Base-by-base conservation (phyloP, 2,888 invertebrate species). In the Actias luna region DNA sequence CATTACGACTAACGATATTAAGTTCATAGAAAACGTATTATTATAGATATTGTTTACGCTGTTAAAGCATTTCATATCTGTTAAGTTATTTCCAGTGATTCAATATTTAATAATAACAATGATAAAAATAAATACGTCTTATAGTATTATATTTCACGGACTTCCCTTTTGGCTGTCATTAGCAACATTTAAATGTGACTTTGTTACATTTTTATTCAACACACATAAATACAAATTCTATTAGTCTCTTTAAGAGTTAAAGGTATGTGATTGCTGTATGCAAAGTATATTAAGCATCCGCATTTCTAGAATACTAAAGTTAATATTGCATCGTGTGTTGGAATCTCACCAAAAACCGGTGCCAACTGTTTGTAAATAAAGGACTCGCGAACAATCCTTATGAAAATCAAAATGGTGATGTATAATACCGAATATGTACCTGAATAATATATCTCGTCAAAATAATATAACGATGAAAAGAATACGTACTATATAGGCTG, bases 311-410 rank as follows among this genome's bases (percentile, higher is more conserved):
- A 71, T 72, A 68, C 70, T 65, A 68, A 65, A 63, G 62, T 62
- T 25, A 57, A 61, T 62, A 64, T 68, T 69, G 70, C 70, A 69
- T 61, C 35, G 61, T 60, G 31, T 64, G 63, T 71, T 75, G 75
- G 74, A 73, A 63, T 63, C 27, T 58, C 60, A 72, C 73, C 76
- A 76, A 69, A 73, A 67, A 64, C 60, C 60, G 58, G 55, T 71
- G 74, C 73, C 71, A 74, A 72, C 65, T 65, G 63, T 66, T 70
- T 61, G 58, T 58, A 60, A 50, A 59, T 59, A 50, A 22, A 25
- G 22, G 8, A 12, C 1, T 50, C 46, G 46, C 2, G 8, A 10
- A 14, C 46, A 22, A 0, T 50, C 12, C 12, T 25, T 12, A 25
- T 50, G 18, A 22, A 22, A 46, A 46, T 46, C 22, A 18, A 46